Percentiles rank a stretch among this genome's conserved stretches.
Conservation (phyloP, 1,140 invertebrate species). For the Drosophila kanapiae region DNA sequence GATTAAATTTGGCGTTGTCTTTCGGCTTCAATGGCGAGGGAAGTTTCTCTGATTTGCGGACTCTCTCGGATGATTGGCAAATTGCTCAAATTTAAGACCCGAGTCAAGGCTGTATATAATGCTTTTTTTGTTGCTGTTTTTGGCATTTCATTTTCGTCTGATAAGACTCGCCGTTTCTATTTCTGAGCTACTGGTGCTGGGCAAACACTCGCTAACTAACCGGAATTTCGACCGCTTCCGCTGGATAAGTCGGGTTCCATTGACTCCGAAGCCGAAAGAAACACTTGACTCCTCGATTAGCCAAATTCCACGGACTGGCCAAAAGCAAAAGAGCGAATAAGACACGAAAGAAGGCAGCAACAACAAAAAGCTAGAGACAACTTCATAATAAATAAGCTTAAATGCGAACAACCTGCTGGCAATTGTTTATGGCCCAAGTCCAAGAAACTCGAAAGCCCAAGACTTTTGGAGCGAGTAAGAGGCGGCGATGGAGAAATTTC, state of each 20-base stretch:
- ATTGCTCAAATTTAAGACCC: conserved; percentile 67
- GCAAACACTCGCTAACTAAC: conserved; percentile 8
- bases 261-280: conserved; percentile 45
- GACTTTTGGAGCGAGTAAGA: conserved; percentile 24
- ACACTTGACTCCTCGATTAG: conserved; percentile 67
- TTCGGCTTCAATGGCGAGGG: conserved; percentile 26
- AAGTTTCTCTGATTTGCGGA: conserved; percentile 19
- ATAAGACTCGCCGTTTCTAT: conserved; percentile 38
- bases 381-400: conserved; percentile 59
- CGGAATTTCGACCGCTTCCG: conserved; percentile 40
- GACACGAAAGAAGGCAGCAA: conserved; percentile 7
- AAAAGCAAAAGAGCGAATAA: conserved; percentile 14
- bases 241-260: conserved; percentile 41
- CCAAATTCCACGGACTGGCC: conserved; percentile 57
- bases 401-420: conserved; percentile 51
- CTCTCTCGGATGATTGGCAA: conserved; percentile 65
- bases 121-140: conserved; percentile 8
- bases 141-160: conserved; percentile 27
- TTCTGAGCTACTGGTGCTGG: conserved; percentile 26
- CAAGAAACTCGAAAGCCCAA: conserved; percentile 59
- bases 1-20: conserved; percentile 59
- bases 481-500: conserved; percentile 60
- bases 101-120: conserved; percentile 63
- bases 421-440: conserved; percentile 71
- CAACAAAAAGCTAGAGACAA: conserved; percentile 37